These are phyloP conservation scores for Tipula lateralis DNA, from an alignment of 2,888 invertebrate species.

Conservation along the genomic window DNA sequence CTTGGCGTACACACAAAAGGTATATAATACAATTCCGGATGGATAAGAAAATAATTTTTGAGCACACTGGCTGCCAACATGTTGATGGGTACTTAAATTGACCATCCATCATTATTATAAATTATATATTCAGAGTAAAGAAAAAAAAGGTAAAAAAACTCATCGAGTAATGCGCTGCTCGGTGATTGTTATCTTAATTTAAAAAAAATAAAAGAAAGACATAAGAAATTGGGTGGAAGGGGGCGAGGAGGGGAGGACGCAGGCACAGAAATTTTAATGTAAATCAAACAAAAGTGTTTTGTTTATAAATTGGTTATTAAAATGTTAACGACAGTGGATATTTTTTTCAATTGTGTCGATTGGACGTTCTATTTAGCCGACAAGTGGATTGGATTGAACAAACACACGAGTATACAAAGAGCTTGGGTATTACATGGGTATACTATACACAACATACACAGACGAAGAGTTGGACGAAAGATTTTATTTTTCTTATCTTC, in stretches of 20 bases:
- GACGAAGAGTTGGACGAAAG: not conserved
- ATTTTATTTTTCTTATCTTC: not conserved
- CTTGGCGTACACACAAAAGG: not conserved
- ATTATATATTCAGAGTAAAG: not conserved
- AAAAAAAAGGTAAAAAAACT: not conserved
- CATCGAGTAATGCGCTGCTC: not conserved
- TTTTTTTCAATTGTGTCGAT: not conserved
- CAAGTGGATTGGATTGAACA: not conserved
- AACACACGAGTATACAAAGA: not conserved
- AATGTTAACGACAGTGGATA: not conserved
- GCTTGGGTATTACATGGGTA: not conserved
- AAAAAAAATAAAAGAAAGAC: not conserved
- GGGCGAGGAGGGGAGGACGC: not conserved
- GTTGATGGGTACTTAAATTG: not conserved
- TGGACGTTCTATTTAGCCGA: not conserved
- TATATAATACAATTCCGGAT: not conserved
- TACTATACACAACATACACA: not conserved
- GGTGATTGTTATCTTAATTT: not conserved
- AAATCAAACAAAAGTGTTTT: not conserved
- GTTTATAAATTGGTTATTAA: constrained; percentile 1
- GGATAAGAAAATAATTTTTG: not conserved
- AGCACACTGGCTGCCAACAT: not conserved
- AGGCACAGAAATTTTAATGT: not conserved
- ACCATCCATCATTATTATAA: not conserved
- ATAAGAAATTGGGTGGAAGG: not conserved